These are phyloP conservation scores for Microplitis deprimator DNA, from an alignment of 2,888 invertebrate genomes.

Conservation along the genomic window DNA sequence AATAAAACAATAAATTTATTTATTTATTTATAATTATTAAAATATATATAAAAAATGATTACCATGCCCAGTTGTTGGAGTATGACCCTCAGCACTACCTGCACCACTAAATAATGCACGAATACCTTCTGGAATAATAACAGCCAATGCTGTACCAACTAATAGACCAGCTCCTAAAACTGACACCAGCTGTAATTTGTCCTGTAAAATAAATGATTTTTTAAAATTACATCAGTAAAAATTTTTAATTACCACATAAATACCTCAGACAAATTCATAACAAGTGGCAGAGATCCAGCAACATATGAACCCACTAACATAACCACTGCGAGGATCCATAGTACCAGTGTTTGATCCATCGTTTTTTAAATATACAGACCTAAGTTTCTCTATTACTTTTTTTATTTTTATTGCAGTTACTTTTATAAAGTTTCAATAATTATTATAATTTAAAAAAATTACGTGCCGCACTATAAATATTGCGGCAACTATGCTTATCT, in stretches of 20 bases:
- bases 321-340: constrained; percentile 87
- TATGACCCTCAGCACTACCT: constrained; percentile 32
- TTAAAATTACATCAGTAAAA: background rate
- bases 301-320: constrained; percentile 98
- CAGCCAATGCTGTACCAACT: constrained; percentile 96
- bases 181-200: constrained; percentile 93
- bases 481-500: constrained; percentile 22
- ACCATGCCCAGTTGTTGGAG: constrained; percentile 39
- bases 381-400: background rate
- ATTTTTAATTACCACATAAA: constrained; percentile 7
- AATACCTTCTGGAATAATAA: constrained; percentile 99
- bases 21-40: background rate
- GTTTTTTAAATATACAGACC: constrained; percentile 40
- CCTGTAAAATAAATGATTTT: constrained; percentile 74
- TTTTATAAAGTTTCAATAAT: background rate
- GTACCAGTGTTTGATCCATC: constrained; percentile 89
- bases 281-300: constrained; percentile 94
- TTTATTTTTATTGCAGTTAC: background rate
- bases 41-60: background rate
- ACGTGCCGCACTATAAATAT: constrained; percentile 20
- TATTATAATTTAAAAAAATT: background rate
- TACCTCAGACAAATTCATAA: constrained; percentile 96
- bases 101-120: constrained; percentile 77
- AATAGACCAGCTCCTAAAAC: constrained; percentile 97
- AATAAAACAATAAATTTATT: background rate